Evolutionary conservation across 2,888 invertebrate genomes (phyloP), one percentile per base, ranked within the genome.

Genomic region (Dicranocentrus wangi): DNA sequence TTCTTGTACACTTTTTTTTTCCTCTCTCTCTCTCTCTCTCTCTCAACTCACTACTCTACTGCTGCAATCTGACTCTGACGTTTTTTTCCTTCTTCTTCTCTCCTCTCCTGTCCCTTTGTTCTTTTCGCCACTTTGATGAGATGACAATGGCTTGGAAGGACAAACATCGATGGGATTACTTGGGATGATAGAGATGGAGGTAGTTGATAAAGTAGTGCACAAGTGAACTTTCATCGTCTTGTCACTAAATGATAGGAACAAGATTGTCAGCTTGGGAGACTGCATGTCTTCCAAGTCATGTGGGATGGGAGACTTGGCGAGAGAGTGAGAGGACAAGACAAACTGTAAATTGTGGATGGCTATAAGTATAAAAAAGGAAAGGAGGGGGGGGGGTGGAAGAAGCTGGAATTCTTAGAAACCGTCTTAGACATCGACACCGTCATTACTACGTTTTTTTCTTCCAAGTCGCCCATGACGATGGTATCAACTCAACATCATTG

Each of bases 211-310:
- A 68, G 28, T 17, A 47, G 27, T 23, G 60, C 60, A 60, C 60
- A 60, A 60, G 60, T 60, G 28, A 70, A 70, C 58, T 42, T 60
- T 60, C 60, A 58, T 70, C 25, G 42, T 70, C 55, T 55, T 58
- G 69, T 69, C 53, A 55, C 39, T 55, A 60, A 70, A 70, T 58
- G 70, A 70, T 60, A 58, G 21, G 43, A 70, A 43, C 42, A 60
- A 70, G 70, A 70, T 70, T 70, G 70, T 70, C 58, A 7, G 25
- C 8, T 8, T 19, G 51, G 25, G 55, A 60, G 28, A 60, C 60
- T 60, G 2, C 60, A 28, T 60, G 60, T 60, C 60, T 60, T 60
- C n/a, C n/a, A n/a, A n/a, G n/a, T n/a, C n/a, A n/a, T n/a, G n/a
- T n/a, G n/a, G n/a, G n/a, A n/a, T n/a, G n/a, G n/a, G n/a, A n/a